Percentiles rank a stretch among this genome's conserved stretches.
phyloP scores from a whole-genome alignment of 2,113 vertebrate species.

The Petaurus breviceps region DNA sequence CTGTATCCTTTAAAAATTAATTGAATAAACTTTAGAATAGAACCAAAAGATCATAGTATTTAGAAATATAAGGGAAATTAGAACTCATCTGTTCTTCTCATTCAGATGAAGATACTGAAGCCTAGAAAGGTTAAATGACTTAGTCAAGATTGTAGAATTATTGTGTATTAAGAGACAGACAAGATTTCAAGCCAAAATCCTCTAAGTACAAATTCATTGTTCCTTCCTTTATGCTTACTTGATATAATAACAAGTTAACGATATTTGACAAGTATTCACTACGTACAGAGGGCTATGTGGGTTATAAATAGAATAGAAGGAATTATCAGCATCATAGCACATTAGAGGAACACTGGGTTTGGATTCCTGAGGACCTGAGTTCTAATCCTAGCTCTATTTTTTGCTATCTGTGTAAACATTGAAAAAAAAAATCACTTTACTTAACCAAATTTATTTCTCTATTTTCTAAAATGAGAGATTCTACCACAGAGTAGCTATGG shows the following conservation, averaged over 20 bases:
- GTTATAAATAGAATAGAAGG: not conserved
- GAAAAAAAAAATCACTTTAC: not conserved
- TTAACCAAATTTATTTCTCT: not conserved
- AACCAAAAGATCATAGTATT: not conserved
- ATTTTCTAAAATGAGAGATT: not conserved
- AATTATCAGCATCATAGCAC: not conserved
- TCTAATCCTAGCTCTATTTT: not conserved
- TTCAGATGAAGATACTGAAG: not conserved
- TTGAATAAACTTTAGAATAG: not conserved
- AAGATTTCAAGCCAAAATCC: not conserved
- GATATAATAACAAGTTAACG: not conserved
- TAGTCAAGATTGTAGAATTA: not conserved
- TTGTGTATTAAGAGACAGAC: not conserved
- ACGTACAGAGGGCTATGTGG: not conserved
- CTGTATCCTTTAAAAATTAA: not conserved
- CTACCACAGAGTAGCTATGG: not conserved
- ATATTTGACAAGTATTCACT: not conserved
- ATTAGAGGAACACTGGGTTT: not conserved
- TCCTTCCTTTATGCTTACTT: not conserved
- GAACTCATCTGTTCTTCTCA: not conserved
- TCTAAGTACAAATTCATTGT: not conserved
- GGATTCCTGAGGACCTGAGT: not conserved
- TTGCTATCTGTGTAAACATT: not conserved
- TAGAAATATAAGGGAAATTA: not conserved
- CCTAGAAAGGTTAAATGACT: not conserved